Base-by-base conservation (phyloP, 2,797 vertebrate genomes). In the Loris lydekkerianus region DNA sequence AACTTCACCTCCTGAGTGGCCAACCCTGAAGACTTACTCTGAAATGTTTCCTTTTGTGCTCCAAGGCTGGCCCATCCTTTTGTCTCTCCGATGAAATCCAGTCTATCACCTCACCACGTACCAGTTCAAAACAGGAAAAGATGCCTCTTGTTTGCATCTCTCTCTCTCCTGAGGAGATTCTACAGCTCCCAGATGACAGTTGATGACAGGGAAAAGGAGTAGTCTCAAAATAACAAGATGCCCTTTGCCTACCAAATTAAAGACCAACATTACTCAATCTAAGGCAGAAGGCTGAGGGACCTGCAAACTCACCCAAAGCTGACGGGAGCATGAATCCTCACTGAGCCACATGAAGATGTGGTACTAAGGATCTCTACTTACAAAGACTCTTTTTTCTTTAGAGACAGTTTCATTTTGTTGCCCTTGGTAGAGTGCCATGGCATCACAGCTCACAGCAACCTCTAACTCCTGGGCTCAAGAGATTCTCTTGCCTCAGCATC, bases 201-300 rank as follows among this genome's bases (percentile, higher is more conserved):
- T 91, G 94, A 20, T 89, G 81, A n/a, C 10, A 34, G 53, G 31
- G 56, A 61, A 60, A 89, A 34, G 53, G 40, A 27, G 70, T 14
- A 49, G 13, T 14, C 94, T 97, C 95, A 96, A 97, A 96, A 81
- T 82, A 93, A 96, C 56, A 37, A 76, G 84, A 93, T 87, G 86
- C 49, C 56, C 95, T 97, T 89, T 97, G 93, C 89, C 73, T 95
- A 96, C 20, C 93, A 96, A 97, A 96, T 96, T 89, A 87, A 67
- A 87, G 93, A 58, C 80, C 29, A 23, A 75, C 76, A 89, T 94
- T 60, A 95, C 76, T 96, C 84, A 94, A 85, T 63, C 86, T 76
- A 40, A 92, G 65, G 77, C 58, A 76, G 90, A 31, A 76, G 37
- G 61, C 29, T 21, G 37, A 56, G 27, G 86, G 31, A 56, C n/a